Conservation (phyloP, 2,113 vertebrate species). For the Oryzias celebensis region DNA sequence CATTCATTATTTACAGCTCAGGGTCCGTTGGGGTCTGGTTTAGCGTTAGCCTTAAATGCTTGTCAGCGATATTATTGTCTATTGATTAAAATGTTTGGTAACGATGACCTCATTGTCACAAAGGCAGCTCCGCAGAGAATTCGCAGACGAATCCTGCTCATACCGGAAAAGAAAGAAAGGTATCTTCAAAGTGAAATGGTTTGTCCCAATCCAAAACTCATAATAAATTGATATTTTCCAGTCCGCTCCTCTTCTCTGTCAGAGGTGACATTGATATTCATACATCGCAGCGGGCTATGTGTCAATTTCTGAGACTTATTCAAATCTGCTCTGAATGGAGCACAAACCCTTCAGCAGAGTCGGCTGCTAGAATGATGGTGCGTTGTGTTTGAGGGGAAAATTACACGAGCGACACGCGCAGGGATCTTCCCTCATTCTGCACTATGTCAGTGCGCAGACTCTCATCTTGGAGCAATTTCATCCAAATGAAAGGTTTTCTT, state of each 20-base stretch:
- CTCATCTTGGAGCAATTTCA: slow-evolving; percentile 31
- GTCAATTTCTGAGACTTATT: slow-evolving; percentile 70
- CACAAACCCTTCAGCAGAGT: slow-evolving; percentile 57
- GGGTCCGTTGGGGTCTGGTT: slow-evolving; percentile 46
- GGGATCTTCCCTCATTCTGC: slow-evolving; percentile 52
- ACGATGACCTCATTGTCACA: slow-evolving; percentile 30
- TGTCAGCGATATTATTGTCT: slow-evolving; percentile 37
- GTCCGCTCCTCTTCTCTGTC: slow-evolving; percentile 47
- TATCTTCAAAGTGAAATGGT: slow-evolving; percentile 48
- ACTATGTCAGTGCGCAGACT: slow-evolving; percentile 40
- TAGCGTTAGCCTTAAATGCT: slow-evolving; percentile 45
- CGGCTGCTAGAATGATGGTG: slow-evolving; percentile 65
- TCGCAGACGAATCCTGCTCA: neutral
- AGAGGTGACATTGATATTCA: slow-evolving; percentile 75
- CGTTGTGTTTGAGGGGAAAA: slow-evolving; percentile 70
- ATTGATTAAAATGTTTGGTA: slow-evolving; percentile 53
- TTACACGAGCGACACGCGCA: slow-evolving; percentile 58
- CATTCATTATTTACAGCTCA: slow-evolving; percentile 61
- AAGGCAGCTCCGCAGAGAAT: slow-evolving; percentile 20
- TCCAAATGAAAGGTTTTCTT: slow-evolving; percentile 41
- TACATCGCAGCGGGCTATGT: slow-evolving; percentile 61
- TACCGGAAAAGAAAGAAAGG: neutral
- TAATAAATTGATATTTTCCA: slow-evolving; percentile 66
- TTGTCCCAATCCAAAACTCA: slow-evolving; percentile 47
- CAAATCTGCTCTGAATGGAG: slow-evolving; percentile 63